Percentiles rank a stretch among this genome's conserved stretches.
Evolutionary conservation across 1,140 invertebrate species (phyloP).

Genomic region (Lepeophtheirus salmonis): DNA sequence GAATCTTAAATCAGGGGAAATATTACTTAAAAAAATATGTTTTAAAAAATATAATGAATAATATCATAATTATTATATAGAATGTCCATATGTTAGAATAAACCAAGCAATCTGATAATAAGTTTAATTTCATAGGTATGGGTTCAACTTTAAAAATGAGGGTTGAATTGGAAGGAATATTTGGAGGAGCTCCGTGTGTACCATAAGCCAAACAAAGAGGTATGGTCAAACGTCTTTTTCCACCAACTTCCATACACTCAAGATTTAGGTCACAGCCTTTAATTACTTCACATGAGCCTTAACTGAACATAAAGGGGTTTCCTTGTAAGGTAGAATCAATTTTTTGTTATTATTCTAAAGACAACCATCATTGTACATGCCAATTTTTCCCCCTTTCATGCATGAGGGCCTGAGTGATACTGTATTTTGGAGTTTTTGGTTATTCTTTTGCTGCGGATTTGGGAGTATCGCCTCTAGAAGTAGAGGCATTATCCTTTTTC

Average conservation of each 20-base stretch:
- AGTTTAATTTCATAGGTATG: conserved; percentile 14
- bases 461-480: conserved; percentile 27
- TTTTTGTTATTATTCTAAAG: conserved; percentile 58
- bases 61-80: no score
- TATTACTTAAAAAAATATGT: no score
- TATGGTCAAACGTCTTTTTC: conserved; percentile 61
- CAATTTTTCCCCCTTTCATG: conserved; percentile 31
- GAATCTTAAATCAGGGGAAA: no score
- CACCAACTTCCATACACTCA: conserved; percentile 73
- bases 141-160: conserved; percentile 82
- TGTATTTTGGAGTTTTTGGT: conserved; percentile 22
- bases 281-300: conserved; percentile 69
- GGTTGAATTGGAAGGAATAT: conserved; percentile 74
- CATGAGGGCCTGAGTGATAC: conserved; percentile 51
- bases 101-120: background rate
- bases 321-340: conserved; percentile 48
- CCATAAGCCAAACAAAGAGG: conserved; percentile 62
- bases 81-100: no score
- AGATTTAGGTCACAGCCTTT: conserved; percentile 77
- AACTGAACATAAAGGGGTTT: conserved; percentile 58
- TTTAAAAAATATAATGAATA: no score
- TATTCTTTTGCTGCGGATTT: conserved; percentile 22
- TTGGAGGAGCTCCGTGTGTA: conserved; percentile 11
- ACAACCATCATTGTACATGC: conserved; percentile 54
- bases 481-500: conserved; percentile 23